Conservation (phyloP, 2,888 invertebrate genomes). For the Romanomermis culicivorax region DNA sequence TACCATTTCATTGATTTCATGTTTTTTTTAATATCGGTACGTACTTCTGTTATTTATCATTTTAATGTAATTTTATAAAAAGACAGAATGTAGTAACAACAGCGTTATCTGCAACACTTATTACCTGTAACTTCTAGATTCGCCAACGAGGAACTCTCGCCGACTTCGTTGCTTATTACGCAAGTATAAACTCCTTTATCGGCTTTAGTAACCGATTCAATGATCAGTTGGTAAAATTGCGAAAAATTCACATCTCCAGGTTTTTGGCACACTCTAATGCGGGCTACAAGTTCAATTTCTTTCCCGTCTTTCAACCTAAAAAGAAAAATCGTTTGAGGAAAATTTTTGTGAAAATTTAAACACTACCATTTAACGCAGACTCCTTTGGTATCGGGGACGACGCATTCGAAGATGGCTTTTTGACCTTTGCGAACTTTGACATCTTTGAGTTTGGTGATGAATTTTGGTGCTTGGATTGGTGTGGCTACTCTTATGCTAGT, state of each 20-base stretch:
- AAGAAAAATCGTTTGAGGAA: background rate
- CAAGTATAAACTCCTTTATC: conserved; percentile 59
- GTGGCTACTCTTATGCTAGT: conserved; percentile 23
- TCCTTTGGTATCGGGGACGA: conserved; percentile 28
- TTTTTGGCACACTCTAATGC: conserved; percentile 25
- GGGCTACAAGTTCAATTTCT: conserved; percentile 32
- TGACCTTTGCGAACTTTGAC: conserved; percentile 22
- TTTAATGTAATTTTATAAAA: background rate
- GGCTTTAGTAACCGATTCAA: conserved; percentile 46
- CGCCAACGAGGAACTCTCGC: conserved; percentile 10
- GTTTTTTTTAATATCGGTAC: too few relatives aligned
- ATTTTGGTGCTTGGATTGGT: conserved; percentile 27
- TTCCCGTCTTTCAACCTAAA: conserved; percentile 47
- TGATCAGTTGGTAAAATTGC: conserved; percentile 43
- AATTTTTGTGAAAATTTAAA: background rate
- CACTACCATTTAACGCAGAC: conserved; percentile 23
- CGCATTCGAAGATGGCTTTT: conserved; percentile 27
- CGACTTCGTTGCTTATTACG: conserved; percentile 38
- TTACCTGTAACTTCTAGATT: conserved; percentile 11
- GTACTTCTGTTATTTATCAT: too few relatives aligned
- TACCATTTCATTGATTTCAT: too few relatives aligned
- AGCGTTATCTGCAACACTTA: too few relatives aligned
- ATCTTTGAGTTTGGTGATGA: conserved; percentile 28
- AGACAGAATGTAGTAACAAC: too few relatives aligned
- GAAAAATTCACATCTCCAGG: background rate